Percentiles rank a stretch among this genome's conserved stretches.
Evolutionary conservation across 2,888 invertebrate genomes (phyloP).

Genomic region (Galerucella pusilla): DNA sequence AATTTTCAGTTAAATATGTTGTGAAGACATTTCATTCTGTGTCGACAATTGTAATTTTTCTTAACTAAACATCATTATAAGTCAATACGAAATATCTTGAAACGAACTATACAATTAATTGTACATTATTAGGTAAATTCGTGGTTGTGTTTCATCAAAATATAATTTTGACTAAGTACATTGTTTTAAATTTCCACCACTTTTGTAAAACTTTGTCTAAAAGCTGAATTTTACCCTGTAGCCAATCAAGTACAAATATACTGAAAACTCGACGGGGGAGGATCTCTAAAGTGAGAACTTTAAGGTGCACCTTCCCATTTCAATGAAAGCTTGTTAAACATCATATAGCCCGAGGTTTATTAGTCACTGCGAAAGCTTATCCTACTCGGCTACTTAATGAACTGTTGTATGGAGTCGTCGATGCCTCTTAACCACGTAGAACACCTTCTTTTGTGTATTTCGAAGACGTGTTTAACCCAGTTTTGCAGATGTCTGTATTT

Average conservation of each 20-base stretch:
- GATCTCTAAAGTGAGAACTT: conserved; percentile 1
- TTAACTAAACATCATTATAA: no score
- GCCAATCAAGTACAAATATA: conserved; percentile 6
- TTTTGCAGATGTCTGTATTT: conserved; percentile 9
- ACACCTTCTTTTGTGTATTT: conserved; percentile 30
- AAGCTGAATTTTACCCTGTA: conserved; percentile 15
- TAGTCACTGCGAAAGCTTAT: conserved; percentile 29
- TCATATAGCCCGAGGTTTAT: conserved; percentile 21
- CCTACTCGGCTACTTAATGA: conserved; percentile 31
- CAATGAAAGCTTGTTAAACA: conserved; percentile 29
- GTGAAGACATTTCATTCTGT: no score
- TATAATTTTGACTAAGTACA: background rate
- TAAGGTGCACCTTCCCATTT: conserved; percentile 21
- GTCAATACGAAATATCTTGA: no score
- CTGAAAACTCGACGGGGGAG: conserved; percentile 1
- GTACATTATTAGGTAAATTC: no score
- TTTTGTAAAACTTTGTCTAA: background rate
- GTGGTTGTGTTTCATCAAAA: no score
- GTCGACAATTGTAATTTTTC: no score
- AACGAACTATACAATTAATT: no score
- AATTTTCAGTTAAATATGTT: no score
- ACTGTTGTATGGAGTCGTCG: conserved; percentile 20
- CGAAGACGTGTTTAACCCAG: conserved; percentile 32
- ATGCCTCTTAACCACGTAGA: conserved; percentile 32
- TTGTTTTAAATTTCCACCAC: background rate